Evolutionary conservation across 2,888 invertebrate genomes (phyloP).

Genomic region (Glyphotaelius pellucidus): DNA sequence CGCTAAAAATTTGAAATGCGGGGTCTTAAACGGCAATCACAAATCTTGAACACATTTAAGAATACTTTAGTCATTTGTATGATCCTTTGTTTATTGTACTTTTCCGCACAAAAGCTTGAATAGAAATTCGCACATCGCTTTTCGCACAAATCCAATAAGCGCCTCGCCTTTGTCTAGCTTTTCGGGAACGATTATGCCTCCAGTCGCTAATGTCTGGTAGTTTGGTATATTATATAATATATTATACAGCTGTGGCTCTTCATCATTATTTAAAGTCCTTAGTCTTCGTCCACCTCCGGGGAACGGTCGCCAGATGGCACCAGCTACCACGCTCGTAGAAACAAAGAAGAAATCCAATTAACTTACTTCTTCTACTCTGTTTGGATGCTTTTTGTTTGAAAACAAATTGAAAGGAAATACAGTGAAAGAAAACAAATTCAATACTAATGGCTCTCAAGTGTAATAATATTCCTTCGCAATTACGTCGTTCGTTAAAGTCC

Average conservation of each 20-base stretch:
- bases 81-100: neutral
- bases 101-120: neutral
- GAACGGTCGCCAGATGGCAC: constrained; percentile 47
- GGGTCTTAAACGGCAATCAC: neutral
- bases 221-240: neutral
- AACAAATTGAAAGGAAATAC: constrained; percentile 47
- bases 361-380: constrained; percentile 46
- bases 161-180: neutral
- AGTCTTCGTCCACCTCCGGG: neutral
- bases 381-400: constrained; percentile 47
- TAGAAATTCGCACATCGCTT: neutral
- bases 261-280: neutral
- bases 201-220: constrained; percentile 2
- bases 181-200: neutral
- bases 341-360: constrained; percentile 51
- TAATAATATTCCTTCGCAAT: constrained; percentile 36
- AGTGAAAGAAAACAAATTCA: constrained; percentile 49
- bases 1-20: no score
- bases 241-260: neutral
- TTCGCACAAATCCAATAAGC: constrained; percentile 2
- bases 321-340: constrained; percentile 41
- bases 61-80: neutral
- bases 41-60: neutral
- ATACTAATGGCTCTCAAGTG: constrained; percentile 46
- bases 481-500: constrained; percentile 46